Evolutionary conservation across 92 coral and sea anemone species (phyloP).

Genomic region (Micromussa lordhowensis): DNA sequence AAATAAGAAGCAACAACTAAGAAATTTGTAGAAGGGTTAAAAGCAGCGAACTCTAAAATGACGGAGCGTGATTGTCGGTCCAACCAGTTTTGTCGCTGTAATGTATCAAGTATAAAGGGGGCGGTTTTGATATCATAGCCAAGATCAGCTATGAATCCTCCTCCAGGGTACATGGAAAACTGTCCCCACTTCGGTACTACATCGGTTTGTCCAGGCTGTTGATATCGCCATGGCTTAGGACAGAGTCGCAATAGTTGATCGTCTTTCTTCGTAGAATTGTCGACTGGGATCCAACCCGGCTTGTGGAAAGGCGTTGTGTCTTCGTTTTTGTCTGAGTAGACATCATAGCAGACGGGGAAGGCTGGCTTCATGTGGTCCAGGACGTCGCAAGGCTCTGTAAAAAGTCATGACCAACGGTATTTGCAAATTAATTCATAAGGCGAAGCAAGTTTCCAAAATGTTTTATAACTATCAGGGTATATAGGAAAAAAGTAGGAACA

Average conservation of each 20-base stretch:
- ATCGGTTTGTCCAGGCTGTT: conserved; percentile 42
- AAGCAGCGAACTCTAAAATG: conserved; percentile 65
- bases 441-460: too few species aligned
- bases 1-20: conserved; percentile 58
- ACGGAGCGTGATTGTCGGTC: conserved; percentile 70
- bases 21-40: conserved; percentile 69
- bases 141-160: conserved; percentile 77
- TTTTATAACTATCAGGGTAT: too few species aligned
- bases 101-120: conserved; percentile 26
- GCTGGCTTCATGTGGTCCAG: not conserved
- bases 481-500: too few species aligned
- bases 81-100: conserved; percentile 64
- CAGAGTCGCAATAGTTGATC: conserved; percentile 59
- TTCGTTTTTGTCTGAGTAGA: conserved; percentile 62
- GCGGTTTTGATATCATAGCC: conserved; percentile 60
- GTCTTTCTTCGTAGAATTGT: not conserved
- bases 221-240: conserved; percentile 80
- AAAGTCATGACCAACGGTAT: too few species aligned
- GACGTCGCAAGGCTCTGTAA: conserved; percentile 19
- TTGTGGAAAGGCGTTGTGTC: conserved; percentile 41
- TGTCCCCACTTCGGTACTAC: conserved; percentile 67
- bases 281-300: conserved; percentile 22
- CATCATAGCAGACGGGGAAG: conserved; percentile 45
- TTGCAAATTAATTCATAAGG: too few species aligned
- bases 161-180: conserved; percentile 72